These are phyloP conservation scores for Andrena minutula DNA, from an alignment of 2,888 invertebrate genomes.

Conservation along the genomic window DNA sequence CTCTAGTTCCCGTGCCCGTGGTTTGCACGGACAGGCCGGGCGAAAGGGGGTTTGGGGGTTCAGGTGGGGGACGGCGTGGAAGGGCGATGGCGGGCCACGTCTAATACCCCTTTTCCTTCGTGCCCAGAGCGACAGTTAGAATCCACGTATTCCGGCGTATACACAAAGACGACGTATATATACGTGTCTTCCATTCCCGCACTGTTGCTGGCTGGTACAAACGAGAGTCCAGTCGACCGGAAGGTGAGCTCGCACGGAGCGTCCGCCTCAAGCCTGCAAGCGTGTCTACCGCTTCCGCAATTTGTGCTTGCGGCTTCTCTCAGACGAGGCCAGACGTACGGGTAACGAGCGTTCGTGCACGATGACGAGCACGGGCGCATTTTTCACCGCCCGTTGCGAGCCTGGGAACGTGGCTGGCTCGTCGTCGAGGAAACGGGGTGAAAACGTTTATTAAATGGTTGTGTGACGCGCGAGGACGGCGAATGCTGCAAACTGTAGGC, in stretches of 20 bases:
- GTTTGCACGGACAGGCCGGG: constrained; percentile 20
- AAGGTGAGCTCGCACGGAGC: constrained; percentile 57
- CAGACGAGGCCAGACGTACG: constrained; percentile 51
- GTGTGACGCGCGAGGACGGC: neutral
- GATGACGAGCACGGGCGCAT: constrained; percentile 55
- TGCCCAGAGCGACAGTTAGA: constrained; percentile 60
- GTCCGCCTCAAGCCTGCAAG: constrained; percentile 63
- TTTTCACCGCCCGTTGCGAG: constrained; percentile 32
- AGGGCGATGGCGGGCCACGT: constrained; percentile 7
- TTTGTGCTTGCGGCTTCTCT: constrained; percentile 63
- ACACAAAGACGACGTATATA: constrained; percentile 31
- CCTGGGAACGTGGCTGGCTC: constrained; percentile 2
- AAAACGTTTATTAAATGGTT: constrained; percentile 56
- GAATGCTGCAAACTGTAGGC: neutral
- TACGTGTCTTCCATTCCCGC: constrained; percentile 51
- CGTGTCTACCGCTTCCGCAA: constrained; percentile 64
- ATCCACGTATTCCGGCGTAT: constrained; percentile 52
- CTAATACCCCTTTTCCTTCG: constrained; percentile 54
- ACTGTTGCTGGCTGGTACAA: constrained; percentile 50
- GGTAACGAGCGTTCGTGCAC: constrained; percentile 61
- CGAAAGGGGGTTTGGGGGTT: neutral
- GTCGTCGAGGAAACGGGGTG: constrained; percentile 21
- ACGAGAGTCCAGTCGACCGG: constrained; percentile 66
- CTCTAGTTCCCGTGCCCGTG: constrained; percentile 66
- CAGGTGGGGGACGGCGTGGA: neutral